phyloP scores from a whole-genome alignment of 2,888 invertebrate genomes.

The Isotomurus palustris region DNA sequence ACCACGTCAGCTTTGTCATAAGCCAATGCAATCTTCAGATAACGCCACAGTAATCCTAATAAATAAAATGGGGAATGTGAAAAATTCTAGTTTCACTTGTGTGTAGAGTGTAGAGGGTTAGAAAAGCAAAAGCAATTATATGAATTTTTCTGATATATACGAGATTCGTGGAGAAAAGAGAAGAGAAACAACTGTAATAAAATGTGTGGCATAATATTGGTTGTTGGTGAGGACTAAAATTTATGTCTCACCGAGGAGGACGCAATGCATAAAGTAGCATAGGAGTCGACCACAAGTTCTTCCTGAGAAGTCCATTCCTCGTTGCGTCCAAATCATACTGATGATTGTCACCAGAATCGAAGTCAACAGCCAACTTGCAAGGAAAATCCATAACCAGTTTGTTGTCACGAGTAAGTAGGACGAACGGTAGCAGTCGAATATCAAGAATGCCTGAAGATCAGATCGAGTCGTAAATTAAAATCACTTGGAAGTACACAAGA shows the following conservation, averaged over 20 bases:
- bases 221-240: too few species aligned
- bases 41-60: slow-evolving; percentile 46
- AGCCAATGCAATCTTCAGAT: slow-evolving; percentile 46
- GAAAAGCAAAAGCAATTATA: too few species aligned
- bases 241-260: slow-evolving; percentile 40
- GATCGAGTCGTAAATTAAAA: too few species aligned
- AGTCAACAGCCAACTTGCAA: slow-evolving; percentile 34
- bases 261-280: slow-evolving; percentile 47
- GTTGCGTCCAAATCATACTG: slow-evolving; percentile 46
- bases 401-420: slow-evolving; percentile 19
- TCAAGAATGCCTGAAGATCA: slow-evolving; percentile 35
- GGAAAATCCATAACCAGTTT: slow-evolving; percentile 40
- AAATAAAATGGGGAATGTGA: slow-evolving; percentile 2
- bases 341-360: slow-evolving; percentile 45
- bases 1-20: slow-evolving; percentile 46
- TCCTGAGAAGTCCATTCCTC: slow-evolving; percentile 47
- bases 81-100: too few species aligned
- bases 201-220: too few species aligned
- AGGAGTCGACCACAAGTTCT: slow-evolving; percentile 46
- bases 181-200: too few species aligned
- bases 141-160: too few species aligned
- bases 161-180: too few species aligned
- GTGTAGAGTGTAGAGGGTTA: too few species aligned
- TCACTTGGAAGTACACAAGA: too few species aligned
- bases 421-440: slow-evolving; percentile 40